Evolutionary conservation across 53 echinoderm and acorn worm species (phyloP).

Genomic region (Apostichopus leukothele): DNA sequence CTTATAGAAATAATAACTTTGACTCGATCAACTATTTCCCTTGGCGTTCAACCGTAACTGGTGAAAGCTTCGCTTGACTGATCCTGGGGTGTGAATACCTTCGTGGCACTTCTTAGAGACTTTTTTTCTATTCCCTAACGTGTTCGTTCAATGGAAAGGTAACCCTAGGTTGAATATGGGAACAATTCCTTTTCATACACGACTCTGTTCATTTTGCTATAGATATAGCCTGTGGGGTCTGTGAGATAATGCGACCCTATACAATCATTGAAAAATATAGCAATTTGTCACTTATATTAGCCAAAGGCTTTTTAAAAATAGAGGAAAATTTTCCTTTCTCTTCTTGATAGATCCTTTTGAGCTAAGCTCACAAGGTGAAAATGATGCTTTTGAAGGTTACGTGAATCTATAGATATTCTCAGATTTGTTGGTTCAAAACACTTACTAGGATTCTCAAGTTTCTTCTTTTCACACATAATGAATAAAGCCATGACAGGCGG

Average conservation of each 20-base stretch:
- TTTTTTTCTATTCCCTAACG: slow-evolving; percentile 36
- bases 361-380: neutral
- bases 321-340: neutral
- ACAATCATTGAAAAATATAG: neutral
- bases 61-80: slow-evolving; percentile 14
- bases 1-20: too few species aligned
- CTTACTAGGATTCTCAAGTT: too few species aligned
- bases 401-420: neutral
- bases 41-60: slow-evolving; percentile 26
- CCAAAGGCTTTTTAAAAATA: neutral
- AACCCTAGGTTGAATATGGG: slow-evolving; percentile 23
- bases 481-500: too few species aligned
- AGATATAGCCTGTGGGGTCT: slow-evolving; percentile 18
- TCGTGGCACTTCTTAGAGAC: neutral
- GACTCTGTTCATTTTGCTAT: neutral
- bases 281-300: slow-evolving; percentile 25
- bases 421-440: too few species aligned
- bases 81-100: slow-evolving; percentile 13
- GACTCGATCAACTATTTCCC: too few species aligned
- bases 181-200: slow-evolving; percentile 11
- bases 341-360: neutral
- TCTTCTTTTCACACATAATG: too few species aligned
- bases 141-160: neutral
- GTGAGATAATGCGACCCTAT: slow-evolving; percentile 26
- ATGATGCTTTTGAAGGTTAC: neutral